A percentile compares a stretch with the other conserved stretches of the same genome.
phyloP scores from a whole-genome alignment of 2,113 vertebrate genomes.

The Onychostoma macrolepis region DNA sequence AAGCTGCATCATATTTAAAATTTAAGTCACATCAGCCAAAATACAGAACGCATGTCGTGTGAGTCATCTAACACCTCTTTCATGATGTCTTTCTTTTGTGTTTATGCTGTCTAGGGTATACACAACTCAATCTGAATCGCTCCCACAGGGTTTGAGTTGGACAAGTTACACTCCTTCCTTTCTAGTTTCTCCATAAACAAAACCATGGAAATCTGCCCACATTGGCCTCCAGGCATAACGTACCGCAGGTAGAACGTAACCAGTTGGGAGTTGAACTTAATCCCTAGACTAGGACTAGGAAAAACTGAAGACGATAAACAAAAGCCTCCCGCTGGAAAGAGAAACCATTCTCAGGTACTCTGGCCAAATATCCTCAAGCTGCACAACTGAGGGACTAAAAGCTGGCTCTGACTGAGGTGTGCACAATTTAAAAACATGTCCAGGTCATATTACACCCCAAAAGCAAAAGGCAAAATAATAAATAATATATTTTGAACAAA shows the following conservation, averaged over 20 bases:
- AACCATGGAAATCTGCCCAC: conserved; percentile 16
- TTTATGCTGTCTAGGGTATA: background rate
- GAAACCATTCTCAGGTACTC: background rate
- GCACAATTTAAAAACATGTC: background rate
- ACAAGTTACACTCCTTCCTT: conserved; percentile 8
- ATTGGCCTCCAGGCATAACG: conserved; percentile 5
- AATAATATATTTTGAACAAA: background rate
- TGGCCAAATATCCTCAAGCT: background rate
- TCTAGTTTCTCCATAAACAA: conserved; percentile 42
- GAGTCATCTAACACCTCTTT: background rate
- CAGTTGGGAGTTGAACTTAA: conserved; percentile 28
- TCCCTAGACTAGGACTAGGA: background rate
- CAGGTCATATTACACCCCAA: background rate
- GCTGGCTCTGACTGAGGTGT: background rate
- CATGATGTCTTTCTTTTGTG: background rate
- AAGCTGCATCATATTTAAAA: background rate
- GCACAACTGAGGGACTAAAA: background rate
- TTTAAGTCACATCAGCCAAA: background rate
- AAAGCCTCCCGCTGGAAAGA: background rate
- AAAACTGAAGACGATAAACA: conserved; percentile 4
- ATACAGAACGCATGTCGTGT: background rate
- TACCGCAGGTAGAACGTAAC: conserved; percentile 6
- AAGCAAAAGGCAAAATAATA: background rate
- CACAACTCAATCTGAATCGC: background rate
- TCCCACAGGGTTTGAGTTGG: background rate